Evolutionary conservation across 2,113 vertebrate genomes (phyloP).

Genomic region (Apistogramma diplotaenia): DNA sequence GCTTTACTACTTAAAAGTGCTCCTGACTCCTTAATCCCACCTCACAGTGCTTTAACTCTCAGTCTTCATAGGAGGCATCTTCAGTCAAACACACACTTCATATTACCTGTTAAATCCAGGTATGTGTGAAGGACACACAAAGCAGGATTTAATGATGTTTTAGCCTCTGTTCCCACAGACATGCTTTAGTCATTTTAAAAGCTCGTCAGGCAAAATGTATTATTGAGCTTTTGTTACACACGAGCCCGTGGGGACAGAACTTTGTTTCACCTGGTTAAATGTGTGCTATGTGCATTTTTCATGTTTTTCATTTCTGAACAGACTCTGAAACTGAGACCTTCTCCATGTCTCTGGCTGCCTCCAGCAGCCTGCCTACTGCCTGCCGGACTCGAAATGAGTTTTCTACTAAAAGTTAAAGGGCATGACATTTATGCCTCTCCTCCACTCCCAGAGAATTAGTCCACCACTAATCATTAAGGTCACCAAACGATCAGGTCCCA

Average conservation of each 20-base stretch:
- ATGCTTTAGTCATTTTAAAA: neutral
- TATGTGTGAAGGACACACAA: neutral
- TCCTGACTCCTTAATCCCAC: conserved; percentile 4
- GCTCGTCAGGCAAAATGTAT: neutral
- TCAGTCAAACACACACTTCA: neutral
- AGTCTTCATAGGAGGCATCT: neutral
- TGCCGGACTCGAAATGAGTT: neutral
- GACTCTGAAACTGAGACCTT: too few relatives aligned
- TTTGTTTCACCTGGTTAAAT: neutral
- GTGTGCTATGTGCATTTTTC: neutral
- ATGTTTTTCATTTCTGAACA: neutral
- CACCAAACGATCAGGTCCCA: too few relatives aligned
- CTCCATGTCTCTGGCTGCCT: neutral
- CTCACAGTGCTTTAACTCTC: neutral
- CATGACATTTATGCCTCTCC: too few relatives aligned
- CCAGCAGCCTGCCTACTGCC: neutral
- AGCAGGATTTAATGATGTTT: neutral
- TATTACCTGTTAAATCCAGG: neutral
- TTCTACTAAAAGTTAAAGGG: too few relatives aligned
- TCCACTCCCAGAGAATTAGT: too few relatives aligned
- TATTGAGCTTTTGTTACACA: neutral
- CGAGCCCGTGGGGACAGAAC: neutral
- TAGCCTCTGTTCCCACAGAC: too few relatives aligned
- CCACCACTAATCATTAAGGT: too few relatives aligned
- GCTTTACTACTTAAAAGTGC: conserved; percentile 16